Percentiles rank a stretch among this genome's conserved stretches.
Conservation (phyloP, 2,797 vertebrate species). For the Loriculus beryllinus region DNA sequence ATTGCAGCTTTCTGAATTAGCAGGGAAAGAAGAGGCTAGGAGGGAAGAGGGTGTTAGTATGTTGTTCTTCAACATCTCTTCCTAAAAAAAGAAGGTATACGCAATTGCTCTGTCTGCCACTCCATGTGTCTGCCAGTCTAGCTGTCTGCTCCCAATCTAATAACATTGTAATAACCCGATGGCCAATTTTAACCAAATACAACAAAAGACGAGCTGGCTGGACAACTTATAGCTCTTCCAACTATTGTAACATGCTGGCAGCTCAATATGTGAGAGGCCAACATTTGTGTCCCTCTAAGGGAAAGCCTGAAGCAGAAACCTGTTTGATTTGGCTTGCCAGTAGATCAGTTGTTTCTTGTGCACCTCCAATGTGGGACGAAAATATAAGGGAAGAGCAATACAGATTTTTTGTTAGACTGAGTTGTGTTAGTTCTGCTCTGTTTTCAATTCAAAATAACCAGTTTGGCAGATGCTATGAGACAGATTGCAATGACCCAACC, state of each 20-base stretch:
- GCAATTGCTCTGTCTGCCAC: background rate
- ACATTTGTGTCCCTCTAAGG: background rate
- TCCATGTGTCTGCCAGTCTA: background rate
- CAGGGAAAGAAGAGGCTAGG: background rate
- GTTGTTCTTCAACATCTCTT: background rate
- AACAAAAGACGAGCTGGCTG: background rate
- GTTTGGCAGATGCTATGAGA: background rate
- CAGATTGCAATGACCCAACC: background rate
- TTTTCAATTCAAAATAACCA: background rate
- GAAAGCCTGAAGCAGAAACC: background rate
- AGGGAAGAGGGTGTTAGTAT: background rate
- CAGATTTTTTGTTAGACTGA: background rate
- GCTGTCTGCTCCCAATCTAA: background rate
- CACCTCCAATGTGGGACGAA: background rate
- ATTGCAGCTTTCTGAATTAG: background rate
- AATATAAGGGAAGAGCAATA: background rate
- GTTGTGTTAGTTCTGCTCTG: background rate
- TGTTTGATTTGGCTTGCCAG: constrained; percentile 3
- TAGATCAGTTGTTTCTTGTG: background rate
- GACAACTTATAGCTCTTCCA: background rate
- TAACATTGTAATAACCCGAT: background rate
- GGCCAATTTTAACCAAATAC: background rate
- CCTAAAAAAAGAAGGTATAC: background rate
- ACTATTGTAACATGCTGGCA: background rate
- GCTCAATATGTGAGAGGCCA: background rate